Evolutionary conservation across 2,797 vertebrate species (phyloP), one percentile per base, ranked within the genome.

Genomic region (Setipinna tenuifilis): DNA sequence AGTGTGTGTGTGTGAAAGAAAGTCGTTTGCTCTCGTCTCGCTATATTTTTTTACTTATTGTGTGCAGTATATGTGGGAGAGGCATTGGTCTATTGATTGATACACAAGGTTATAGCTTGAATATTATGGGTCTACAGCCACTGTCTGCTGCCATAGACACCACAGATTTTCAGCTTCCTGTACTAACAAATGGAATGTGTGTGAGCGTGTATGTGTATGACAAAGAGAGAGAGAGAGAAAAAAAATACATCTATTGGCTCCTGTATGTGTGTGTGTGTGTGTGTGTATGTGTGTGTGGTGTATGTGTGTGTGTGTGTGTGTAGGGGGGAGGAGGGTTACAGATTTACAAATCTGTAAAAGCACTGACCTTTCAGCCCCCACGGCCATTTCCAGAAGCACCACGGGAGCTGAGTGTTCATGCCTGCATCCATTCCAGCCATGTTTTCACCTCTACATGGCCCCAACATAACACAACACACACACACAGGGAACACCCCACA

Each of bases 321-420:
- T 59, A 17, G 46, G n/a, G 25, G 61, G 61, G 25, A 46, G 78
- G 41, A 83, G 25, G 57, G 75, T 25, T 58, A 83, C 83, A 57
- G 85, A 90, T 89, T 89, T 85, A 89, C 61, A 59, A 71, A 61
- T 84, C 86, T 44, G 75, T 83, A 84, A 88, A 88, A 90, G 81
- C 23, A 80, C 85, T 89, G 90, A 89, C 90, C 90, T 89, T 88
- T 87, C 35, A 57, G 71, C 16, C 68, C 65, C 68, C 68, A 35
- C 28, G 7, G 68, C 25, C 68, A 71, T 71, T 71, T 71, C 12
- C 28, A 35, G 28, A 28, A 41, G 68, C 68, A 31, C 17, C 5
- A 17, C 28, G 28, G 28, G 17, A 35, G 11, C 68, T 17, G 3
- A 16, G 31, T 35, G 31, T 17, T 75, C 28, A 28, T 35, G 68